These are phyloP conservation scores for Nasua narica DNA, from an alignment of 2,797 vertebrate genomes.

Conservation along the genomic window DNA sequence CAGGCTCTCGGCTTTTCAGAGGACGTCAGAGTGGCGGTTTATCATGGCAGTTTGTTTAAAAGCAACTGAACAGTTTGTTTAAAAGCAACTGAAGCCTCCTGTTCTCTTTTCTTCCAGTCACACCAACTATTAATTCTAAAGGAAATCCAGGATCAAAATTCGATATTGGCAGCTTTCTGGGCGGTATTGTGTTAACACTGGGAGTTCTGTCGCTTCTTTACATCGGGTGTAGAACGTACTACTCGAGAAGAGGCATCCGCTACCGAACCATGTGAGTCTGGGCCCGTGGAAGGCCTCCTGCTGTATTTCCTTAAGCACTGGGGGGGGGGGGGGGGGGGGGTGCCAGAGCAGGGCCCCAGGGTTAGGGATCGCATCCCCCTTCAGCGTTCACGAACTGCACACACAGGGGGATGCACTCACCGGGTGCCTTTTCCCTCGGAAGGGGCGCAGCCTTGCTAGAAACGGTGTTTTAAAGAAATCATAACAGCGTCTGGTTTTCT, in stretches of 20 bases:
- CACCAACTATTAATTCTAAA: slow-evolving; percentile 69
- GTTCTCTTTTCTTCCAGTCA: slow-evolving; percentile 67
- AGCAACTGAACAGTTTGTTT: slow-evolving; percentile 15
- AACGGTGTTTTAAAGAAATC: neutral
- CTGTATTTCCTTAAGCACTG: neutral
- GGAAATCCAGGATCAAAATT: slow-evolving; percentile 76
- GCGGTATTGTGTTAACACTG: slow-evolving; percentile 86
- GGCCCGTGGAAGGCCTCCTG: neutral
- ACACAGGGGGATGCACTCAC: neutral
- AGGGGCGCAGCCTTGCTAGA: too few species aligned
- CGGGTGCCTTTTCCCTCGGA: neutral
- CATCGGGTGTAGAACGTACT: slow-evolving; percentile 86
- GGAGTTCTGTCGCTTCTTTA: slow-evolving; percentile 82
- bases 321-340: neutral
- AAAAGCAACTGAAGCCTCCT: neutral
- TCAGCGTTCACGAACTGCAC: neutral
- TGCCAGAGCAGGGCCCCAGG: neutral
- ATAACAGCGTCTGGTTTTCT: neutral
- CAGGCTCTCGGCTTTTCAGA: neutral
- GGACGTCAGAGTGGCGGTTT: neutral
- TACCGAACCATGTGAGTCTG: slow-evolving; percentile 88
- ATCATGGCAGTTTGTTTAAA: neutral
- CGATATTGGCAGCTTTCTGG: slow-evolving; percentile 86
- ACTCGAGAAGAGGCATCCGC: slow-evolving; percentile 84
- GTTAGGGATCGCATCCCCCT: neutral